Evolutionary conservation across 2,888 invertebrate species (phyloP), one percentile per base, ranked within the genome.

Genomic region (Agrenia bidenticulata): DNA sequence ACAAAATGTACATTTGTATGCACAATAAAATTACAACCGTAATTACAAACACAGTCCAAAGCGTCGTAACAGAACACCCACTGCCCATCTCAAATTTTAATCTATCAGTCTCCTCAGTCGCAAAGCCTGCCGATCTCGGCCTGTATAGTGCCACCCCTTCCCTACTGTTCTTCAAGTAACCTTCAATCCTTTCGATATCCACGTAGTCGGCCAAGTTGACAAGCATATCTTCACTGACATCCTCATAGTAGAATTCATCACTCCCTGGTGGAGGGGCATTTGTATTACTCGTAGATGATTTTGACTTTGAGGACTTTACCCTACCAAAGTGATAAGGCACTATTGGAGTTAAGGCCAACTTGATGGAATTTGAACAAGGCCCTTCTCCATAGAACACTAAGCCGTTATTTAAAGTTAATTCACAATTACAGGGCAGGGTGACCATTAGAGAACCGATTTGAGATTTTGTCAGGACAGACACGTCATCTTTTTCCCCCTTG

Each of bases 1-100:
- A 61, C 9, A 71, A 59, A 21, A 71, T 66, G 27, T 66, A 71
- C 13, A 56, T 49, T 53, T 71, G 71, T 2, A 69, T 39, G 5
- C 24, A 15, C 32, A 67, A 45, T 23, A 71, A 58, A n/a, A 63
- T 24, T 2, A 58, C 24, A 1, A 57, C 13, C 1, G 61, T 42
- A 2, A 69, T n/a, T 7, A 66, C 19, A 42, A 71, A 66, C 2
- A 69, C 55, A 15, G 24, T 51, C 24, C 59, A 37, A 9, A 58
- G 9, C 1, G 49, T 45, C n/a, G 59, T 32, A 55, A 60, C 11
- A 60, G 60, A 42, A 42, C 59, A 11, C 63, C 63, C 67, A 67
- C 61, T 27, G 50, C 13, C 24, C 4, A 45, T 59, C 24, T 45
- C 39, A 32, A 7, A 32, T 7, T 4, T 32, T 7, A 7, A 32